A percentile compares a stretch with the other conserved stretches of the same genome.
phyloP scores from a whole-genome alignment of 2,113 vertebrate species.

The Canis aureus region DNA sequence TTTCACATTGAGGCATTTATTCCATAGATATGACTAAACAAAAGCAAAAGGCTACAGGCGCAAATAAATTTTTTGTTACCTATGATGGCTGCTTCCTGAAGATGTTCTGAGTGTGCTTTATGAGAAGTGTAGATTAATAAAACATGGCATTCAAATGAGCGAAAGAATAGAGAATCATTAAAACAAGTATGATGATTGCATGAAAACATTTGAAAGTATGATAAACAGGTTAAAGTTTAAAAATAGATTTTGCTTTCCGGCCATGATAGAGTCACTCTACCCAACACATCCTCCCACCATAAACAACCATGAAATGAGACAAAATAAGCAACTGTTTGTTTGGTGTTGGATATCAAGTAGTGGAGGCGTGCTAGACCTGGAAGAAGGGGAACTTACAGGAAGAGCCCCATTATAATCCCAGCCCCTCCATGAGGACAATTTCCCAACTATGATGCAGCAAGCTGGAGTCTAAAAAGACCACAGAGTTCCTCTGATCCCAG shows the following conservation, averaged over 20 bases:
- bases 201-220: not conserved
- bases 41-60: not conserved
- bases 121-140: not conserved
- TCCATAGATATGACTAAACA: not conserved
- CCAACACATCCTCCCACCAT: not conserved
- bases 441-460: not conserved
- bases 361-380: rapidly evolving
- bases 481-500: not conserved
- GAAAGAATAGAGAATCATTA: not conserved
- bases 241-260: constrained; percentile 13
- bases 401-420: too few species aligned
- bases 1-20: not conserved
- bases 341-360: rapidly evolving
- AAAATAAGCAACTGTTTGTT: not conserved
- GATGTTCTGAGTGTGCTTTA: not conserved
- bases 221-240: not conserved
- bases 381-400: not conserved
- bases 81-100: not conserved
- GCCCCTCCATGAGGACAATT: not conserved
- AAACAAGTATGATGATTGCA: not conserved
- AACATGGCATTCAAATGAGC: not conserved
- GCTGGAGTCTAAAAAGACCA: not conserved
- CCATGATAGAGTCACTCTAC: not conserved
- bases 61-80: not conserved
- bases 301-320: not conserved